These are phyloP conservation scores for Ophioninae sp. DNA, from an alignment of 2,888 invertebrate species.

Conservation along the genomic window DNA sequence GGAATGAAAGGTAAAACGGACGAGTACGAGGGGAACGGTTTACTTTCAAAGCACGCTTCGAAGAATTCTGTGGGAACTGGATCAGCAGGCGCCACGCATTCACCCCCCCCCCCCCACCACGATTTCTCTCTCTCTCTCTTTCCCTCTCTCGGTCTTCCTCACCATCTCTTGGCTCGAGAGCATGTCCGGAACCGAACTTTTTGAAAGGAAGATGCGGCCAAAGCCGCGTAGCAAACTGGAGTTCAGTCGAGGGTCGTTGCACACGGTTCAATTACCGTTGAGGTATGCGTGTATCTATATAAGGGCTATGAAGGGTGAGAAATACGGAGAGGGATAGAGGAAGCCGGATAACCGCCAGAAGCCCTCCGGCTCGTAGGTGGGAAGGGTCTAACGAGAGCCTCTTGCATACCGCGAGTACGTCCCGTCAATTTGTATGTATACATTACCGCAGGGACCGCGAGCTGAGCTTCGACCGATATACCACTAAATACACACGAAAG, in stretches of 20 bases:
- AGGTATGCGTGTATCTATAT: conserved; percentile 2
- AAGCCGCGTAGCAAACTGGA: conserved; percentile 48
- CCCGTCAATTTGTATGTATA: not conserved
- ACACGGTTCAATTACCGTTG: conserved; percentile 55
- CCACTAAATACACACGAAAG: no score
- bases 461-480: no score
- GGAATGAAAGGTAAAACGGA: conserved; percentile 44
- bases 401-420: no score
- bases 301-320: not conserved
- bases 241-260: conserved; percentile 54
- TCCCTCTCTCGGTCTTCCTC: conserved; percentile 3
- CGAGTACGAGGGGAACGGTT: not conserved
- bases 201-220: conserved; percentile 44
- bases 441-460: not conserved
- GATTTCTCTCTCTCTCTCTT: not conserved
- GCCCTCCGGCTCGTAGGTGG: no score
- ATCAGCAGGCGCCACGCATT: conserved; percentile 29
- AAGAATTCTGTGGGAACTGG: conserved; percentile 31
- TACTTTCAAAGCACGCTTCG: not conserved
- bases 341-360: not conserved
- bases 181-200: conserved; percentile 44
- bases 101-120: not conserved
- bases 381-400: no score
- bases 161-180: not conserved
- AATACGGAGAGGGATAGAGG: not conserved